phyloP scores from a whole-genome alignment of 2,797 vertebrate genomes.

The Enoplosus armatus region DNA sequence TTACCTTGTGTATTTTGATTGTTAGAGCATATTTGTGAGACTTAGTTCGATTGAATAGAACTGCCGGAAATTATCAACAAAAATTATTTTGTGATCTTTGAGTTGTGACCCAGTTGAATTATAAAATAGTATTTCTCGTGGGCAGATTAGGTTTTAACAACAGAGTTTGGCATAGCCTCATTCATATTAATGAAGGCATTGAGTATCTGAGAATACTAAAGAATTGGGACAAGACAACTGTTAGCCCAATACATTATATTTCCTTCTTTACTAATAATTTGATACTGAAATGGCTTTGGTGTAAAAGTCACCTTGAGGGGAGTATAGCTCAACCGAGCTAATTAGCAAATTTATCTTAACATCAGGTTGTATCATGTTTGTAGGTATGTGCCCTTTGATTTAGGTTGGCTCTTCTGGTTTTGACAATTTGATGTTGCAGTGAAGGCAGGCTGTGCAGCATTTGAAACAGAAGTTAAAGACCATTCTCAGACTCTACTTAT shows the following conservation, averaged over 20 bases:
- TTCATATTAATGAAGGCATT: slow-evolving; percentile 11
- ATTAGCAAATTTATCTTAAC: slow-evolving; percentile 18
- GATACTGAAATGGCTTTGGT: slow-evolving; percentile 4
- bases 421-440: slow-evolving; percentile 26
- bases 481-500: background rate
- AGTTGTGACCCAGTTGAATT: slow-evolving; percentile 16
- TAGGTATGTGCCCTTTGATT: slow-evolving; percentile 23
- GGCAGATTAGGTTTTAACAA: slow-evolving; percentile 20
- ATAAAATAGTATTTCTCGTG: background rate
- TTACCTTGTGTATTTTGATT: slow-evolving; percentile 23
- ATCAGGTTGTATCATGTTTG: background rate
- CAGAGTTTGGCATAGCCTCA: background rate
- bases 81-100: slow-evolving; percentile 12
- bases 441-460: background rate
- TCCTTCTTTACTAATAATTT: background rate
- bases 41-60: slow-evolving; percentile 8
- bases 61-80: background rate
- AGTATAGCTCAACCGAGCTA: background rate
- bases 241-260: background rate
- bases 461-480: slow-evolving; percentile 13
- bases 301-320: slow-evolving; percentile 46
- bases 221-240: background rate
- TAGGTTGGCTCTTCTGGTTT: background rate
- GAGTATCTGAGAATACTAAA: background rate
- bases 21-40: background rate